phyloP scores from a whole-genome alignment of 1,140 invertebrate genomes.

The Palaemon carinicauda region DNA sequence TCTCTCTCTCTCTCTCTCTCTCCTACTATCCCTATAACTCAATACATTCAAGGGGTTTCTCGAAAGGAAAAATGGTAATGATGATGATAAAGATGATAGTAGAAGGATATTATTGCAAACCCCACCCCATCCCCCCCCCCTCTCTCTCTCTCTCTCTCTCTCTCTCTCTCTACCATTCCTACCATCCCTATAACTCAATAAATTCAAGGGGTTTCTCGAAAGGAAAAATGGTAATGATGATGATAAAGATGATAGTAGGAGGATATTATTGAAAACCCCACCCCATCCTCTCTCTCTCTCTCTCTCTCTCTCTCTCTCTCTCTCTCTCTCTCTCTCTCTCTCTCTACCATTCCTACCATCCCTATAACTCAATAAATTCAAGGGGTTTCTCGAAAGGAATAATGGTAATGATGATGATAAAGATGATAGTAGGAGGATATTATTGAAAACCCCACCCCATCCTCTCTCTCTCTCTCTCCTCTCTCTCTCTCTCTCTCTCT shows the following conservation, averaged over 20 bases:
- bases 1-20: not conserved
- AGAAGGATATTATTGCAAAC: no score
- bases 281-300: not conserved
- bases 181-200: no score
- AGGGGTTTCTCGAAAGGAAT: not conserved
- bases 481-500: not conserved
- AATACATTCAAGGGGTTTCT: no score
- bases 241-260: no score
- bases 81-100: no score
- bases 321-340: not conserved
- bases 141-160: no score
- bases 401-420: not conserved
- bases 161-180: no score
- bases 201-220: no score
- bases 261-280: no score
- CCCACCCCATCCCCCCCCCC: no score
- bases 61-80: no score
- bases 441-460: not conserved
- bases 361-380: not conserved
- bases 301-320: not conserved
- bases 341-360: not conserved
- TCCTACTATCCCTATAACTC: not conserved
- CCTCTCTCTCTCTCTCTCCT: constrained; percentile 5
- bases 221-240: no score
- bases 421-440: not conserved